Evolutionary conservation across 1,140 invertebrate species (phyloP), one percentile per base, ranked within the genome.

Genomic region (Orchesella cincta): DNA sequence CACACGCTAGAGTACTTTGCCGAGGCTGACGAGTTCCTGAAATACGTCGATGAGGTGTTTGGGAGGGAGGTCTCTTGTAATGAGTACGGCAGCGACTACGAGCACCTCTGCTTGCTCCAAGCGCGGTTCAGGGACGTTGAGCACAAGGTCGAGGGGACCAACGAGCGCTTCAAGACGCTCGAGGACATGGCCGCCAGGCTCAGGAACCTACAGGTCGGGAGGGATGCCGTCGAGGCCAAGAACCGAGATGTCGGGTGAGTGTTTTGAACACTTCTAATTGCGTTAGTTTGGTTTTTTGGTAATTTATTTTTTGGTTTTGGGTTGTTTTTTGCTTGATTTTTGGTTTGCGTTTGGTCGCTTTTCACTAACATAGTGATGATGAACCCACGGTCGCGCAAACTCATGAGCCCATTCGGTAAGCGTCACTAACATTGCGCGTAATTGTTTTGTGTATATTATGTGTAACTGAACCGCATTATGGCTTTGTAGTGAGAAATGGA

Each of bases 71-170:
- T 95, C 18, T 34, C 14, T 8, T n/a, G 5, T 39, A 96, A 99
- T 84, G 97, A 99, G 85, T 98, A 96, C 86, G 97, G 97, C 5
- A 93, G 95, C 84, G 97, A 99, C 87, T 98, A 96, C 84, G 97
- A 99, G 85, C 97, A 99, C 87, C 86, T 88, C 70, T 81, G 93
- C 91, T 87, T 94, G 36, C 84, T 98, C 26, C 91, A 94, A 83
- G 92, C 92, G 31, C 98, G 98, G 87, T 99, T 98, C 86, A 95
- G 98, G 81, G 96, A 98, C 84, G 92, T 98, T 73, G 96, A 96
- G 81, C 93, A 96, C 82, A 89, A 92, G 73, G 92, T 98, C 23
- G 94, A 97, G 83, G 92, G 93, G 36, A 96, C 95, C 0, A 91
- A 93, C 0, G 96, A 98, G 85, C 87, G 96, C 80, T 98, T 97